phyloP scores from a whole-genome alignment of 2,113 vertebrate genomes.

The Callorhinus ursinus region DNA sequence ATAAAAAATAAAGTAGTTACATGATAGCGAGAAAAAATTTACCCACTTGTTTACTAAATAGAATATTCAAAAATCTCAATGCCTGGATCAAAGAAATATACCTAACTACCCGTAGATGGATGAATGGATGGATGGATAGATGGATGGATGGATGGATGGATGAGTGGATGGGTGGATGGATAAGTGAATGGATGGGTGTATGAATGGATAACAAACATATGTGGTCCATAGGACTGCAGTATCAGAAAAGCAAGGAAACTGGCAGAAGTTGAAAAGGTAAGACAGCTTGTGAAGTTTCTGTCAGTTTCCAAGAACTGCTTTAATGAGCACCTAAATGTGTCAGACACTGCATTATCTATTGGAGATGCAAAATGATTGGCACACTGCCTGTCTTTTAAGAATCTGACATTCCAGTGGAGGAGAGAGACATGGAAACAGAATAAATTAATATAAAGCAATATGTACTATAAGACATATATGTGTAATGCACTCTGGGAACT shows the following conservation, averaged over 20 bases:
- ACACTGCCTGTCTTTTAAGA: background rate
- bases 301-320: background rate
- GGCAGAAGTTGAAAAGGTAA: background rate
- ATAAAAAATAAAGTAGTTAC: background rate
- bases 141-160: background rate
- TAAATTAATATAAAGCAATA: background rate
- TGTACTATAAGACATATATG: background rate
- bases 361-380: background rate
- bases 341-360: background rate
- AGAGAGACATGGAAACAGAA: background rate
- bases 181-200: background rate
- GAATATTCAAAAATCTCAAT: background rate
- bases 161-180: background rate
- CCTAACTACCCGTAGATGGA: background rate
- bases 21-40: background rate
- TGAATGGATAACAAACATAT: background rate
- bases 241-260: background rate
- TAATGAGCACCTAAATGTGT: background rate
- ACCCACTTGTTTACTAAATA: background rate
- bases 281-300: background rate
- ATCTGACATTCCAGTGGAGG: background rate
- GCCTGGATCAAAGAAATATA: background rate
- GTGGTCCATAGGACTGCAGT: background rate
- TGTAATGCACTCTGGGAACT: background rate
- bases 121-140: background rate